A percentile compares a stretch with the other conserved stretches of the same genome.
phyloP scores from a whole-genome alignment of 2,113 vertebrate genomes.

The Meriones unguiculatus region DNA sequence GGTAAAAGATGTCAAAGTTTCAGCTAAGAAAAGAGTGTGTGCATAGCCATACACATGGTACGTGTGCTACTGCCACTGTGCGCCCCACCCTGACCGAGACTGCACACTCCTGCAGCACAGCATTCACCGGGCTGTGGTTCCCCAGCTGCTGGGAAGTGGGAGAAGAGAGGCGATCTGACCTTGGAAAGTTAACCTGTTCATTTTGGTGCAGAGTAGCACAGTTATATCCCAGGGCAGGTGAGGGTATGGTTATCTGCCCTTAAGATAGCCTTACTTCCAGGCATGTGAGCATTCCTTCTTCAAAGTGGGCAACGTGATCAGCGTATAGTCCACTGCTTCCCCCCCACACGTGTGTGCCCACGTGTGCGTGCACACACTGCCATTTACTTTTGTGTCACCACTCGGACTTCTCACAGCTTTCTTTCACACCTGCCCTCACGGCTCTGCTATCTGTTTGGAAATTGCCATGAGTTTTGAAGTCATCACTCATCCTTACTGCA shows the following conservation, averaged over 20 bases:
- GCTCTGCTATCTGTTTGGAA: slow-evolving; percentile 20
- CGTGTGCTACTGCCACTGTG: background rate
- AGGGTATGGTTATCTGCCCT: background rate
- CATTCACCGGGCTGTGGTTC: too few species aligned
- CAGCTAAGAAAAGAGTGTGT: background rate
- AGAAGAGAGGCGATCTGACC: background rate
- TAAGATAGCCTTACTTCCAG: background rate
- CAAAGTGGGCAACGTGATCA: slow-evolving; percentile 8
- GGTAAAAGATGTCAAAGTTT: background rate
- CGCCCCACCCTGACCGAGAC: background rate
- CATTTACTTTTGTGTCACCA: background rate
- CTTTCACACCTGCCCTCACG: background rate
- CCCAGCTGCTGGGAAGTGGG: too few species aligned
- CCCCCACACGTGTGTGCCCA: too few species aligned
- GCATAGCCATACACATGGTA: background rate
- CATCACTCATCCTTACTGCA: background rate
- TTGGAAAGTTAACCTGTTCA: background rate
- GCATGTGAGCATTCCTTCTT: background rate
- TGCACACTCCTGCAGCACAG: too few species aligned
- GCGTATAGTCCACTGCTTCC: background rate
- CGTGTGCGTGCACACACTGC: too few species aligned
- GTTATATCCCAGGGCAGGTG: background rate
- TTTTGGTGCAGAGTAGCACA: background rate
- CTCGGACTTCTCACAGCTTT: background rate
- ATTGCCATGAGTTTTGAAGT: background rate